A percentile compares a stretch with the other conserved stretches of the same genome.
These are phyloP conservation scores for Phengaris alcon DNA, from an alignment of 2,888 invertebrate genomes.

Conservation along the genomic window DNA sequence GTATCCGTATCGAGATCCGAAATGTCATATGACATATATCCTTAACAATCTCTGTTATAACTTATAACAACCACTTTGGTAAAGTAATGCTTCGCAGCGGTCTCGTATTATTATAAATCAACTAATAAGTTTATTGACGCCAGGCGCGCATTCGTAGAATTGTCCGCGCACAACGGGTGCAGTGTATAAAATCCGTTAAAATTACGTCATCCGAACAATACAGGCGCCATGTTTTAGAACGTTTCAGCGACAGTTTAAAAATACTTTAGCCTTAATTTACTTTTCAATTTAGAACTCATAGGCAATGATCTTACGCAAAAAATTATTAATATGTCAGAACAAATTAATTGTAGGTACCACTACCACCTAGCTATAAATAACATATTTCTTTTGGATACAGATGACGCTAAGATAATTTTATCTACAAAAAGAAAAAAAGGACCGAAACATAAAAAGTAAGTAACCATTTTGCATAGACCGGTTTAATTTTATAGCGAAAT, in stretches of 20 bases:
- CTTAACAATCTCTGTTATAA: background rate
- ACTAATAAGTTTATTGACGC: constrained; percentile 28
- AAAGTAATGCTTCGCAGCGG: constrained; percentile 12
- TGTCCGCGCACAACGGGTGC: constrained; percentile 32
- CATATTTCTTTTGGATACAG: background rate
- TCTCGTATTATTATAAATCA: constrained; percentile 21
- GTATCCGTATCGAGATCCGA: too few species aligned
- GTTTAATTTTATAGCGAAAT: constrained; percentile 25
- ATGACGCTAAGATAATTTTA: constrained; percentile 11
- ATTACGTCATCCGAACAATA: constrained; percentile 37
- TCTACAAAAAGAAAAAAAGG: background rate
- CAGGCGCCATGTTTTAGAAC: constrained; percentile 36
- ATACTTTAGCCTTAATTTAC: background rate
- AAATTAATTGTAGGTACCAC: background rate
- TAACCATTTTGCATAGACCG: constrained; percentile 17
- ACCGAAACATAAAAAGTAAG: constrained; percentile 3
- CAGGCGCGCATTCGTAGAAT: constrained; percentile 23
- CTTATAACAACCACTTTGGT: background rate
- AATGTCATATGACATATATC: too few species aligned
- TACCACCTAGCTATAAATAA: background rate
- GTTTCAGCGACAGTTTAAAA: constrained; percentile 16
- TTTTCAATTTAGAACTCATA: background rate
- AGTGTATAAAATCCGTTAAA: constrained; percentile 38
- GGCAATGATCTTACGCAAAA: background rate
- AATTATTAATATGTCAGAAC: background rate